Percentiles rank a stretch among this genome's conserved stretches.
These are phyloP conservation scores for Sterrhoptilus dennistouni DNA, from an alignment of 2,113 vertebrate species.

Conservation along the genomic window DNA sequence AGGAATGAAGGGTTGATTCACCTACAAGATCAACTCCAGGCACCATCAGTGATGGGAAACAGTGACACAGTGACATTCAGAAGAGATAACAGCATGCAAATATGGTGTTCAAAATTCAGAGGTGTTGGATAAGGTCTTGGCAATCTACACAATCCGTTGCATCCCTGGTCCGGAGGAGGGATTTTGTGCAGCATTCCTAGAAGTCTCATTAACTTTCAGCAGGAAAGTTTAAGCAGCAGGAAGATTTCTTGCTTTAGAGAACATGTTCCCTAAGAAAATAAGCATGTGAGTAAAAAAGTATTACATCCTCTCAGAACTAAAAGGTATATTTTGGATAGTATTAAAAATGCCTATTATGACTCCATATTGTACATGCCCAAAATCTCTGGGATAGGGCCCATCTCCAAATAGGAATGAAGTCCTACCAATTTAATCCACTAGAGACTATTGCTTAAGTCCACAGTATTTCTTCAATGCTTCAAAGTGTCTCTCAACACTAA, in stretches of 20 bases:
- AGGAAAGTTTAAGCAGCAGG: not conserved
- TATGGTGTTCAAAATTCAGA: not conserved
- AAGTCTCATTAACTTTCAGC: not conserved
- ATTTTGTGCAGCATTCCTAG: not conserved
- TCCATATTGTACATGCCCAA: not conserved
- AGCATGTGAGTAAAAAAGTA: not conserved
- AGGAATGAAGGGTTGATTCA: not conserved
- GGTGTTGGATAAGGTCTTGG: not conserved
- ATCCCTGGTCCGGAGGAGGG: not conserved
- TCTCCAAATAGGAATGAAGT: not conserved
- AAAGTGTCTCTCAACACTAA: not conserved
- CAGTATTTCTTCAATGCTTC: not conserved
- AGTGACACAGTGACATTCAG: not conserved
- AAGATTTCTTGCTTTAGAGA: not conserved
- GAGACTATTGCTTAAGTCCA: not conserved
- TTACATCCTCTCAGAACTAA: not conserved
- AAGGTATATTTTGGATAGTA: not conserved
- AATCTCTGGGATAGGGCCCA: not conserved
- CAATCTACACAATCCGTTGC: not conserved
- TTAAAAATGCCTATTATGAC: not conserved
- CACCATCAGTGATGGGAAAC: accelerated
- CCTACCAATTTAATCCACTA: not conserved
- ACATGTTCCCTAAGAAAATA: not conserved
- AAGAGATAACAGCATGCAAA: not conserved
- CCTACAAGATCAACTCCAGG: accelerated